Evolutionary conservation across 2,888 invertebrate genomes (phyloP).

Genomic region (Lamproptera curius): DNA sequence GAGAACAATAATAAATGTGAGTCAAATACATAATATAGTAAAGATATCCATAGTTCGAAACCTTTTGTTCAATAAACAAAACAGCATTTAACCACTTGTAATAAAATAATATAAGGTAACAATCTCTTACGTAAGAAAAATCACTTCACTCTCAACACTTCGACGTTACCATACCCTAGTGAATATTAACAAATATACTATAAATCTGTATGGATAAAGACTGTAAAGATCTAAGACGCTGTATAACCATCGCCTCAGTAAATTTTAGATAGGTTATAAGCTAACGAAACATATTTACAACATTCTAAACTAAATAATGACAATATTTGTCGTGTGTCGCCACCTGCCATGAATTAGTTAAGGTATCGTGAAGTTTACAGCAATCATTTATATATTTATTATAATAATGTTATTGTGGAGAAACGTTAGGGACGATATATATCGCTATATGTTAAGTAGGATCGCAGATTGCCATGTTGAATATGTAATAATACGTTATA

Average conservation of each 20-base stretch:
- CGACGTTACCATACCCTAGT: not conserved
- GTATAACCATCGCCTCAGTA: slow-evolving; percentile 9
- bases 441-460: slow-evolving; percentile 4
- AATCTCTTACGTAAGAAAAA: not conserved
- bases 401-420: slow-evolving; percentile 5
- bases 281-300: slow-evolving; percentile 11
- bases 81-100: no score
- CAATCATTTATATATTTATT: slow-evolving; percentile 1
- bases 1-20: no score
- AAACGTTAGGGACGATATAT: not conserved
- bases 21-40: no score
- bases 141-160: not conserved
- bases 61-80: no score
- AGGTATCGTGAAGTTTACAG: slow-evolving; percentile 1
- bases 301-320: slow-evolving; percentile 13
- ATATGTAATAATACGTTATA: slow-evolving; percentile 11
- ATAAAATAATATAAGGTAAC: no score
- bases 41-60: no score
- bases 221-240: slow-evolving; percentile 8
- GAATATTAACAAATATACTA: slow-evolving; percentile 3
- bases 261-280: slow-evolving; percentile 11
- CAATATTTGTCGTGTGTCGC: slow-evolving; percentile 9
- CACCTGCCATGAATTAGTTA: slow-evolving; percentile 10
- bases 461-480: slow-evolving; percentile 9
- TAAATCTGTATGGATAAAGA: slow-evolving; percentile 12